These are phyloP conservation scores for Mantis religiosa DNA, from an alignment of 2,888 invertebrate genomes.

Conservation along the genomic window DNA sequence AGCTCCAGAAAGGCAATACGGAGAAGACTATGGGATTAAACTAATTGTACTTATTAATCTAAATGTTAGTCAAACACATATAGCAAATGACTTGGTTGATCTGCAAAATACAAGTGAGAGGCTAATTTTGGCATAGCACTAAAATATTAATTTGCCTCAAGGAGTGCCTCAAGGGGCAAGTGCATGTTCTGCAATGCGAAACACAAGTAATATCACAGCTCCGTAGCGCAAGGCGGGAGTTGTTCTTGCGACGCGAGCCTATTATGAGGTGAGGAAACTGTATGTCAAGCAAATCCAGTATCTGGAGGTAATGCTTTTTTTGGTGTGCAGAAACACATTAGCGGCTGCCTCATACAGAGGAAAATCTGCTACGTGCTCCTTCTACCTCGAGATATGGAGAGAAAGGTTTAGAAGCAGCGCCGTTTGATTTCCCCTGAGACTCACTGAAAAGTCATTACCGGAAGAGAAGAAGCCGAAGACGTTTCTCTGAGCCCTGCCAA, in stretches of 20 bases:
- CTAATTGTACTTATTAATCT: too few relatives aligned
- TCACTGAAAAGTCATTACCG: slow-evolving; percentile 10
- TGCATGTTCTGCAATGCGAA: background rate
- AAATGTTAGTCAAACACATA: too few relatives aligned
- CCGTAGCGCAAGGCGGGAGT: background rate
- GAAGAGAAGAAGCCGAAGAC: background rate
- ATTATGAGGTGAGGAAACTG: background rate
- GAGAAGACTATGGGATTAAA: too few relatives aligned
- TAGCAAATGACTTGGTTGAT: too few relatives aligned
- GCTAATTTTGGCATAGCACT: too few relatives aligned
- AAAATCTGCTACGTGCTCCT: background rate
- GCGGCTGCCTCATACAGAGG: background rate
- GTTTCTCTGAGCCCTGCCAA: background rate
- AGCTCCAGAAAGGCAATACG: too few relatives aligned
- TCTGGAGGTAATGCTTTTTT: background rate
- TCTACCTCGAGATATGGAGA: background rate
- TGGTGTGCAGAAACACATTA: background rate
- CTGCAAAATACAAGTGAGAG: too few relatives aligned
- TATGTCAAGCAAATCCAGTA: background rate
- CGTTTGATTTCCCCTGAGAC: slow-evolving; percentile 8
- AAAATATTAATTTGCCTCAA: too few relatives aligned
- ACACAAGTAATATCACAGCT: background rate
- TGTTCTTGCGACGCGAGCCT: background rate
- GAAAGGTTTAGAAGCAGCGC: background rate
- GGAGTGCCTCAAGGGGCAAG: too few relatives aligned